phyloP scores from a whole-genome alignment of 2,113 vertebrate genomes.

The Leiothrix lutea region DNA sequence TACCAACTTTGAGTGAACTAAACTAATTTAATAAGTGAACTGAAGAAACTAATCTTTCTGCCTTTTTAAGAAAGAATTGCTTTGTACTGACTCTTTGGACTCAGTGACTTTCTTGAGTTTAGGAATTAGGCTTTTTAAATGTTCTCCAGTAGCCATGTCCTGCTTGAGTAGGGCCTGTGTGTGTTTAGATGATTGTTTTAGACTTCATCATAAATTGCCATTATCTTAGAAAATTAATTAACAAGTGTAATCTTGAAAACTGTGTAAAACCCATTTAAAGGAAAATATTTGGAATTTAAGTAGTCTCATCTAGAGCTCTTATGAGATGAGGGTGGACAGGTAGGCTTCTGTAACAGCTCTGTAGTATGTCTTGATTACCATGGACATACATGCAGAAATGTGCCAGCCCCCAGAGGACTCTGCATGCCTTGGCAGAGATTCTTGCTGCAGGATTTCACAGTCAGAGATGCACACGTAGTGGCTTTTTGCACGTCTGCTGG shows the following conservation, averaged over 20 bases:
- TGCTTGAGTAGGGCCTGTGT: background rate
- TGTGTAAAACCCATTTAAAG: background rate
- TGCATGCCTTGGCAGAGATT: background rate
- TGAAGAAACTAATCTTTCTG: background rate
- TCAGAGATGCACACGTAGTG: rapidly evolving
- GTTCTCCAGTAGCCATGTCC: background rate
- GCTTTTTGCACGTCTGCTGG: background rate
- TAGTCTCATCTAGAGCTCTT: background rate
- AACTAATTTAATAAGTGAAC: background rate
- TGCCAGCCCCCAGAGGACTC: background rate
- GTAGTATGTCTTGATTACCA: background rate
- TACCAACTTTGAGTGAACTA: background rate
- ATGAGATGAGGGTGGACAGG: background rate
- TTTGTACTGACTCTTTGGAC: background rate
- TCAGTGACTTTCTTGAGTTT: background rate
- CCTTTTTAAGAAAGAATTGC: background rate
- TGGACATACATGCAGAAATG: background rate
- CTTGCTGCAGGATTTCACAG: background rate
- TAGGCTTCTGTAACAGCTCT: background rate
- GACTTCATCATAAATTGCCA: background rate
- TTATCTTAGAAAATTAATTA: background rate
- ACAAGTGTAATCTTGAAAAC: background rate
- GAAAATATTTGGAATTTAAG: background rate
- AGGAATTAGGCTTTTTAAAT: background rate
- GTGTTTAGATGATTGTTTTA: background rate